Evolutionary conservation across 2,888 invertebrate genomes (phyloP).

Genomic region (Eudemis profundana): DNA sequence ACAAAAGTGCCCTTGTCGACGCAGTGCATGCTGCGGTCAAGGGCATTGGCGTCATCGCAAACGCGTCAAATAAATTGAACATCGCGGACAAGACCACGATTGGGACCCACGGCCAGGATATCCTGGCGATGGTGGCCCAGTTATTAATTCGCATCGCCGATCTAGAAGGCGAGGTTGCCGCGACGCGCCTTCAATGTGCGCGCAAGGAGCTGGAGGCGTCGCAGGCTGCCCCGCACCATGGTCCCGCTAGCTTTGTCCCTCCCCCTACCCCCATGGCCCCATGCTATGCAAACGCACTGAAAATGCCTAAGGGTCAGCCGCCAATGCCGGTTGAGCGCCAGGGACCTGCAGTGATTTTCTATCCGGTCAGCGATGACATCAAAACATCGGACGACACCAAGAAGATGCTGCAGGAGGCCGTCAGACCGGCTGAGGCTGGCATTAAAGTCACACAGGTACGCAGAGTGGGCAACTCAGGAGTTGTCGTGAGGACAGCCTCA

Average conservation of each 20-base stretch:
- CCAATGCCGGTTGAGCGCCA: not conserved
- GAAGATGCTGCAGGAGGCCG: not conserved
- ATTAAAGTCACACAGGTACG: not conserved
- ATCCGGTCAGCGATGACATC: not conserved
- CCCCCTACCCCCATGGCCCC: not conserved
- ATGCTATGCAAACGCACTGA: not conserved
- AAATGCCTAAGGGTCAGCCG: not conserved
- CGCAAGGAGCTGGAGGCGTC: not conserved
- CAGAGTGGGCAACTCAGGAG: slow-evolving; percentile 1
- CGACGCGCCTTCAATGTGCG: not conserved
- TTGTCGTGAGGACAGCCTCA: not conserved
- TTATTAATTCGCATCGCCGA: not conserved
- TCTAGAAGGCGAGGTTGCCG: not conserved
- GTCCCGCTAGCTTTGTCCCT: too few species aligned
- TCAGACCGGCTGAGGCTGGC: not conserved
- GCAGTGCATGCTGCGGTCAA: slow-evolving; percentile 21
- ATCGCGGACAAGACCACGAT: slow-evolving; percentile 2
- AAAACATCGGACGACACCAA: not conserved
- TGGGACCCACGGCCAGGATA: not conserved
- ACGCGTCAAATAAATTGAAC: slow-evolving; percentile 42
- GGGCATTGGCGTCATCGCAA: slow-evolving; percentile 24
- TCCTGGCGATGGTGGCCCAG: slow-evolving; percentile 1
- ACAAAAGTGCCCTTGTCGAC: slow-evolving; percentile 8
- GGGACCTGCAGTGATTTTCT: not conserved
- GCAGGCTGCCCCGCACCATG: not conserved